Base-by-base conservation (phyloP, 2,888 invertebrate species). In the Ormyrus pomaceus region DNA sequence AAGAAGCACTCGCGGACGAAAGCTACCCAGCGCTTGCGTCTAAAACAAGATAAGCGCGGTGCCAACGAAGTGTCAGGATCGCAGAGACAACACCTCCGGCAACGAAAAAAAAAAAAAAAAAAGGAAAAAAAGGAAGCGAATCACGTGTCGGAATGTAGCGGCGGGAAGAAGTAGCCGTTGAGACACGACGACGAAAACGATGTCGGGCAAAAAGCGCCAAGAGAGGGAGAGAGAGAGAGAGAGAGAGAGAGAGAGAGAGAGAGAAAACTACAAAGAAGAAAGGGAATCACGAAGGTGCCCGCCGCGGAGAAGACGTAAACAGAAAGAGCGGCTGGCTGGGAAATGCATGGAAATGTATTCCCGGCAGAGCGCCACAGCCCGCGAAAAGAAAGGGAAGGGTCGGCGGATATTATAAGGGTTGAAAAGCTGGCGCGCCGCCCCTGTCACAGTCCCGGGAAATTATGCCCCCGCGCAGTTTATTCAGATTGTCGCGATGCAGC, bases 261-360 rank as follows among this genome's bases (percentile, higher is more conserved):
- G 48, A 56, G 5, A 65, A 62, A 73, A 56, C 8, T 34, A 55
- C 46, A 48, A 65, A 55, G 56, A 48, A 19, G 11, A 19, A 53
- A 66, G n/a, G 50, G 46, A 66, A 69, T 71, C 70, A 59, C 48
- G 58, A 66, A 56, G 65, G 19, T 58, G 7, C 7, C n/a, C 48
- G 45, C 68, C 19, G 65, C 46, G 19, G 71, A 34, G 34, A 51
- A 71, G 77, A 82, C 77, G 77, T 82, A 58, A 76, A 79, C 81
- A 84, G 83, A 83, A 82, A 84, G 83, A 77, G 83, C 85, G 85
- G 34, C 34, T 34, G 34, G 34, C 34, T 34, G 87, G 87, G 87
- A 89, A 90, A 90, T 89, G 87, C 89, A 90, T 90, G 90, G 89
- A 90, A 90, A 90, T 90, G 86, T 90, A 90, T 90, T 90, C 89